Percentiles rank a stretch among this genome's conserved stretches.
phyloP scores from a whole-genome alignment of 1,140 invertebrate genomes.

The Drosophila neocordata region DNA sequence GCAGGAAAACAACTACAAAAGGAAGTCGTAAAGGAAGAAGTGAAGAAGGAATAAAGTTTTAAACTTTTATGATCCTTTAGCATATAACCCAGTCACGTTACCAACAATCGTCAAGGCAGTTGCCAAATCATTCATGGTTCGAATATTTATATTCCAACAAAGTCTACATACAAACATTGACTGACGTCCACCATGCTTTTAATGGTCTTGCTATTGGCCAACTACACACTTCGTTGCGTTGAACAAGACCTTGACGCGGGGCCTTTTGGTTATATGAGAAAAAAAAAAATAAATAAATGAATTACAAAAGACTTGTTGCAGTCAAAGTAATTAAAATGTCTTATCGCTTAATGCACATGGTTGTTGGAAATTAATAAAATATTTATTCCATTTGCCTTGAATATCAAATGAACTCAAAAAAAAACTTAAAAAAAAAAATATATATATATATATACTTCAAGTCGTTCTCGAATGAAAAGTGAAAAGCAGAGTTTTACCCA shows the following conservation, averaged over 20 bases:
- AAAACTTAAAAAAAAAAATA: too few relatives aligned
- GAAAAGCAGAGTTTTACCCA: neutral
- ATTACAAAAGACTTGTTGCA: conserved; percentile 15
- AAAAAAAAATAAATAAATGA: conserved; percentile 24
- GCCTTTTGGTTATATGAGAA: conserved; percentile 45
- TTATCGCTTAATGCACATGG: conserved; percentile 5
- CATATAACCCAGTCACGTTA: conserved; percentile 18
- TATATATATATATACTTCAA: too few relatives aligned
- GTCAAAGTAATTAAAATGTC: conserved; percentile 15
- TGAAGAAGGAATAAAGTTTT: too few relatives aligned
- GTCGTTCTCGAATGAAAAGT: conserved; percentile 1
- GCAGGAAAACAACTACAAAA: too few relatives aligned
- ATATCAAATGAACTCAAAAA: neutral
- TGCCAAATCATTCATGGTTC: conserved; percentile 52
- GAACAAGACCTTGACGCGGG: conserved; percentile 64
- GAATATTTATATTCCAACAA: conserved; percentile 63
- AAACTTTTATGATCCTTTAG: too few relatives aligned
- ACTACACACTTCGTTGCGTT: conserved; percentile 36
- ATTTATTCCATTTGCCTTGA: neutral
- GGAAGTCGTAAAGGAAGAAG: too few relatives aligned
- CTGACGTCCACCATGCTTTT: conserved; percentile 39
- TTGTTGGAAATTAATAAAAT: neutral
- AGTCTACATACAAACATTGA: conserved; percentile 21
- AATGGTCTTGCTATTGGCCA: conserved; percentile 62
- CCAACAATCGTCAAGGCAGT: conserved; percentile 48